phyloP scores from a whole-genome alignment of 30 jellyfish, hydroid and myxozoan genomes.

The Calvadosia cruxmelitensis region DNA sequence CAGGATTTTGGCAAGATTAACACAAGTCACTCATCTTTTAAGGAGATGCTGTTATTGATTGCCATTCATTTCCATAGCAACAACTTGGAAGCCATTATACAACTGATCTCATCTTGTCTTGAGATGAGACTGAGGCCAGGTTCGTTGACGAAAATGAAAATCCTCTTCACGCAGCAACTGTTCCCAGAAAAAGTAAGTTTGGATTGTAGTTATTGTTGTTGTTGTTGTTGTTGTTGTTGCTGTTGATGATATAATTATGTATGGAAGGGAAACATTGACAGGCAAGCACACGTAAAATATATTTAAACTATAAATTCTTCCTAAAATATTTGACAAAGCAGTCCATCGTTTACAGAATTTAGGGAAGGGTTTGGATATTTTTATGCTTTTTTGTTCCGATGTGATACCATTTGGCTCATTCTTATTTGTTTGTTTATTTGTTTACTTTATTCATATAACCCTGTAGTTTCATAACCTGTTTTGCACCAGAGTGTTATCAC shows the following conservation, averaged over 20 bases:
- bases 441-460: no score
- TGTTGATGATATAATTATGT: not conserved
- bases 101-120: conserved; percentile 58
- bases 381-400: no score
- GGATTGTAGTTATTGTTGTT: no score
- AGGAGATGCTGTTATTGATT: conserved; percentile 80
- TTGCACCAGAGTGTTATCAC: no score
- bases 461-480: no score
- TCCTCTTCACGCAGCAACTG: conserved; percentile 83
- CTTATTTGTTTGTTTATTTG: no score
- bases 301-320: no score
- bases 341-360: no score
- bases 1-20: conserved; percentile 34
- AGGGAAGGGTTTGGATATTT: no score
- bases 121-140: conserved; percentile 79
- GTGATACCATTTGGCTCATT: no score
- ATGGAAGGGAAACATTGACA: not conserved
- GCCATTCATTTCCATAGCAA: conserved; percentile 93
- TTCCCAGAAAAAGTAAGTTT: conserved; percentile 82
- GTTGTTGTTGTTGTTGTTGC: conserved; percentile 16
- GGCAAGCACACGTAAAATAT: no score
- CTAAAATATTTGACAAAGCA: no score
- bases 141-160: conserved; percentile 78
- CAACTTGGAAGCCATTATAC: conserved; percentile 88
- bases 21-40: conserved; percentile 50